These are phyloP conservation scores for Ophonus ardosiacus DNA, from an alignment of 2,888 invertebrate genomes.

Conservation along the genomic window DNA sequence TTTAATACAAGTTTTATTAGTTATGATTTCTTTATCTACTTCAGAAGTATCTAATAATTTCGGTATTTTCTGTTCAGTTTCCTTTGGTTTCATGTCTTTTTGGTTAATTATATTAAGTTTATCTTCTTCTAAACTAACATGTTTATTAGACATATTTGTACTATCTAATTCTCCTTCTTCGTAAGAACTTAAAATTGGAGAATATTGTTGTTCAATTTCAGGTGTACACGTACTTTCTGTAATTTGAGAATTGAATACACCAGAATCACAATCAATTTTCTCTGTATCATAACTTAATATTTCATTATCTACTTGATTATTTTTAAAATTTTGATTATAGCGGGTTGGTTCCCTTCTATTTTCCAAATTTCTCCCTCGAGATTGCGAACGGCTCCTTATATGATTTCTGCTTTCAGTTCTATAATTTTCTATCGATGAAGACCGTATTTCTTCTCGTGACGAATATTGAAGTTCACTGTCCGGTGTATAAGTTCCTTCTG, in stretches of 20 bases:
- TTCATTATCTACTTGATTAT: neutral
- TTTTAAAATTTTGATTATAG: conserved; percentile 24
- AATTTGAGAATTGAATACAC: conserved; percentile 23
- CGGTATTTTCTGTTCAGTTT: too few relatives aligned
- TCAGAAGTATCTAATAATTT: too few relatives aligned
- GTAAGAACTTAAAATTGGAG: neutral
- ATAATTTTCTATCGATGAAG: neutral
- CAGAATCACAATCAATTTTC: conserved; percentile 3
- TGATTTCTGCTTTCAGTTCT: neutral
- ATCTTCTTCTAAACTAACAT: neutral
- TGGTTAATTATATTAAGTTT: neutral
- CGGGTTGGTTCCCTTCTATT: conserved; percentile 11
- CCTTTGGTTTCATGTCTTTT: neutral
- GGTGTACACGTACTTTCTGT: neutral
- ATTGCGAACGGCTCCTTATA: neutral
- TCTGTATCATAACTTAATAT: neutral
- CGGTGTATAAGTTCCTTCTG: neutral
- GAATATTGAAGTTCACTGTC: neutral
- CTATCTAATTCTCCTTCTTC: conserved; percentile 19
- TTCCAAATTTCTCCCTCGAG: neutral
- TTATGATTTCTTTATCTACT: neutral
- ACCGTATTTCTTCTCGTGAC: neutral
- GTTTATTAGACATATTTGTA: neutral
- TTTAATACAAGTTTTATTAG: neutral
- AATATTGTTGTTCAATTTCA: neutral